phyloP scores from a whole-genome alignment of 2,797 vertebrate species.

The Takifugu rubripes region DNA sequence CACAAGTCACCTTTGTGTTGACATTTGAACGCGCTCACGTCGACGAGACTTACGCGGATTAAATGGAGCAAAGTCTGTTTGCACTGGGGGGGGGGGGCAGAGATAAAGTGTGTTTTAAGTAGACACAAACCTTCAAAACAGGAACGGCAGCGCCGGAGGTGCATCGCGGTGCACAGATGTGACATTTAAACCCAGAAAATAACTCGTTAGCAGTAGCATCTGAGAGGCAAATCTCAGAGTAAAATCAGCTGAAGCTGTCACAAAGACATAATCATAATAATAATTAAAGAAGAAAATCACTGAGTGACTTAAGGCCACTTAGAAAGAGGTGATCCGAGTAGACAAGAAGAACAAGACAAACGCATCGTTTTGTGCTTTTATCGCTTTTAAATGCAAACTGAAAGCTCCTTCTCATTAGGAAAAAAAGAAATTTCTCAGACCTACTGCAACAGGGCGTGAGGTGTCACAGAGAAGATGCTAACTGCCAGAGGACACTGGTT shows the following conservation, averaged over 20 bases:
- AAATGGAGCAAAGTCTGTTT: conserved; percentile 30
- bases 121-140: background rate
- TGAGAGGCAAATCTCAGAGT: conserved; percentile 30
- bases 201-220: conserved; percentile 27
- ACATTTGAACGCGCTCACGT: conserved; percentile 13
- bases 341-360: conserved; percentile 31
- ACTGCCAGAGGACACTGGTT: no score
- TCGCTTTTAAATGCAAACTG: conserved; percentile 18
- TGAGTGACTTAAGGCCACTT: conserved; percentile 67
- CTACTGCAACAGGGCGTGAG: conserved; percentile 53
- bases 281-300: conserved; percentile 23
- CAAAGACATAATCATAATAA: conserved; percentile 5
- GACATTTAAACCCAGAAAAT: conserved; percentile 30
- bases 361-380: conserved; percentile 49
- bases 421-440: conserved; percentile 16
- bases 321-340: conserved; percentile 49
- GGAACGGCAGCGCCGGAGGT: conserved; percentile 5
- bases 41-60: conserved; percentile 25
- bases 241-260: conserved; percentile 6
- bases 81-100: background rate
- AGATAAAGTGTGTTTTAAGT: conserved; percentile 10
- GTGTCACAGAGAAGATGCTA: conserved; percentile 26
- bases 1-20: conserved; percentile 31
- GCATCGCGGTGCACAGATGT: conserved; percentile 12
- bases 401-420: conserved; percentile 7